Base-by-base conservation (phyloP, 2,888 invertebrate genomes). In the Augochlorella aurata region DNA sequence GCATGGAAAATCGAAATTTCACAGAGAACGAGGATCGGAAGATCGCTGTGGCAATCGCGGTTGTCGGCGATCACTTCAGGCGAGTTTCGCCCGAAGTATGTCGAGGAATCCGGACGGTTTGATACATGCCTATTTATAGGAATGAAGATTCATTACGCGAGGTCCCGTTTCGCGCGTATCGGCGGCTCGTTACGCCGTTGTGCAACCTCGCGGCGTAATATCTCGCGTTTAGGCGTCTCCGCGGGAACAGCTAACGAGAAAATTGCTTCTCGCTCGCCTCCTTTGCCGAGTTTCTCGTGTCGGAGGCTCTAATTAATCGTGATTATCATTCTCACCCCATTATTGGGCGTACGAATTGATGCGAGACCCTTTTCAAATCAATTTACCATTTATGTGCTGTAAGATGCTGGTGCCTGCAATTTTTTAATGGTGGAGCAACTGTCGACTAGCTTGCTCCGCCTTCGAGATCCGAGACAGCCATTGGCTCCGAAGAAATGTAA, bases 111-210 rank as follows among this genome's bases (percentile, higher is more conserved):
- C 58, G 67, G 12, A 72, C 75, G 52, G 69, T 77, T 81, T 54
- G 71, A 76, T 76, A 77, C 76, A 81, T 77, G 82, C 44, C 82
- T 82, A 82, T 82, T 82, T 82, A 81, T 82, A 82, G 70, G 73
- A 75, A 52, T 29, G 77, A 74, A 82, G 82, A 82, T 82, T 77
- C 81, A 81, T 81, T 81, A 76, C 74, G 69, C 73, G 77, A 82
- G 71, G 73, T 82, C 74, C 77, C 77, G 77, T 82, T 82, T 77
- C 72, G 65, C 79, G 78, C 66, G 66, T 74, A 74, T 74, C 74
- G 74, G 49, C 78, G 66, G 12, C 74, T 81, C 66, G 70, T 71
- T 71, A 47, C 70, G 70, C 44, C 63, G 49, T 81, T 81, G 81
- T 72, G 81, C 81, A 81, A 81, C 52, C 21, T 21, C 45, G 10